Base-by-base conservation (phyloP, 2,797 vertebrate genomes). In the Euphonia xanthogaster region DNA sequence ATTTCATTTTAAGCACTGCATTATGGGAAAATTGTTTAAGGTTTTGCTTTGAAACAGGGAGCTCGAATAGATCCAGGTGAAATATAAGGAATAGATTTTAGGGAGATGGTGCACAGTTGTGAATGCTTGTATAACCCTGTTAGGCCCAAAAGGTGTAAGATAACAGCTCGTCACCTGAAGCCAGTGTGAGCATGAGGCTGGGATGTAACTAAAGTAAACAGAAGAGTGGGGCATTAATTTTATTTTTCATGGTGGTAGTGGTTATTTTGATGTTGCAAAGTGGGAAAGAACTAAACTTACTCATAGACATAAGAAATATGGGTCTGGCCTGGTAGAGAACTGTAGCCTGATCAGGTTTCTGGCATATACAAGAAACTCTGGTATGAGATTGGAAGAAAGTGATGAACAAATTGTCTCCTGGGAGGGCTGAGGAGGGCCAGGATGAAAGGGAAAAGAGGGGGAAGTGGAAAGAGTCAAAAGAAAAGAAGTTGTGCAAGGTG, bases 391-490 rank as follows among this genome's bases (percentile, higher is more conserved):
- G 78, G 77, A 94, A 79, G 90, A 92, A 96, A 95, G 51, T 54
- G 10, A 28, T 62, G 76, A 92, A 86, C 71, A 85, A 90, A 45
- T 77, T 73, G 10, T 48, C 85, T 75, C 44, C 85, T 93, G 82
- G 62, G 81, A 96, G 40, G 85, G 61, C 75, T 94, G 55, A 78
- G 66, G 79, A 88, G 47, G 40, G 75, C n/a, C 54, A 45, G 35
- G 65, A 91, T 91, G 91, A 94, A 96, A 94, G 30, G 48, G 40
- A 35, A 77, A 92, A 90, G n/a, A 94, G 33, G 25, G 42, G 44
- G n/a, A 83, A 88, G 28, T 48, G 66, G 75, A 75, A 31, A 80
- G 50, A 55, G 39, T 50, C 22, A 44, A 22, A 39, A n/a, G 65
- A 66, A 47, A 68, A 62, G 5, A 35, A 91, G 72, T 93, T 95